These are phyloP conservation scores for Drosophila algonquin DNA, from an alignment of 2,888 invertebrate genomes.

Conservation along the genomic window DNA sequence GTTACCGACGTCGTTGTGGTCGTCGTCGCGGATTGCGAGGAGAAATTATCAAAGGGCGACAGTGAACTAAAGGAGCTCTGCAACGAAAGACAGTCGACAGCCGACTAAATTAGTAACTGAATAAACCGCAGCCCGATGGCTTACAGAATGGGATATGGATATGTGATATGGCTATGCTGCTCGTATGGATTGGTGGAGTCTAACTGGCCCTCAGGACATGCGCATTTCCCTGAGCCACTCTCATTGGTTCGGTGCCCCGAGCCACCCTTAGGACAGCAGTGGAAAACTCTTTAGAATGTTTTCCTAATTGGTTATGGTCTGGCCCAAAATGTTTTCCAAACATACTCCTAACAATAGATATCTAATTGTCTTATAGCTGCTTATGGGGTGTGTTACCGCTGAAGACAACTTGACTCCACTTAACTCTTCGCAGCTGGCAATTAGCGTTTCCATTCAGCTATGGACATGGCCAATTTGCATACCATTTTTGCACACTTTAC, in stretches of 20 bases:
- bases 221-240: slow-evolving; percentile 45
- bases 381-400: neutral
- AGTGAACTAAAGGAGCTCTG: slow-evolving; percentile 84
- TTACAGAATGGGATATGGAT: slow-evolving; percentile 2
- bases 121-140: neutral
- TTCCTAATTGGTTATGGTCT: slow-evolving; percentile 67
- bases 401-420: slow-evolving; percentile 19
- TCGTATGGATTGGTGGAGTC: slow-evolving; percentile 57
- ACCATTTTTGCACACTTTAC: slow-evolving; percentile 7
- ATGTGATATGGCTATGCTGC: slow-evolving; percentile 18
- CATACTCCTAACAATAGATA: slow-evolving; percentile 37
- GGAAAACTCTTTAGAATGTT: slow-evolving; percentile 22
- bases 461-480: slow-evolving; percentile 44
- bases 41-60: slow-evolving; percentile 84
- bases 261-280: slow-evolving; percentile 53
- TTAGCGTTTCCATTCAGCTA: slow-evolving; percentile 55
- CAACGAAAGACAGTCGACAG: slow-evolving; percentile 67
- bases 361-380: slow-evolving; percentile 20
- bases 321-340: slow-evolving; percentile 30
- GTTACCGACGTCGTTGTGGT: slow-evolving; percentile 57
- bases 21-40: slow-evolving; percentile 81
- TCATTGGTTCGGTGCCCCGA: slow-evolving; percentile 55
- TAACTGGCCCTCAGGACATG: slow-evolving; percentile 53
- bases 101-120: slow-evolving; percentile 67
- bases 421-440: slow-evolving; percentile 57